Evolutionary conservation across 2,888 invertebrate genomes (phyloP).

Genomic region (Hemicrepidius hirtus): DNA sequence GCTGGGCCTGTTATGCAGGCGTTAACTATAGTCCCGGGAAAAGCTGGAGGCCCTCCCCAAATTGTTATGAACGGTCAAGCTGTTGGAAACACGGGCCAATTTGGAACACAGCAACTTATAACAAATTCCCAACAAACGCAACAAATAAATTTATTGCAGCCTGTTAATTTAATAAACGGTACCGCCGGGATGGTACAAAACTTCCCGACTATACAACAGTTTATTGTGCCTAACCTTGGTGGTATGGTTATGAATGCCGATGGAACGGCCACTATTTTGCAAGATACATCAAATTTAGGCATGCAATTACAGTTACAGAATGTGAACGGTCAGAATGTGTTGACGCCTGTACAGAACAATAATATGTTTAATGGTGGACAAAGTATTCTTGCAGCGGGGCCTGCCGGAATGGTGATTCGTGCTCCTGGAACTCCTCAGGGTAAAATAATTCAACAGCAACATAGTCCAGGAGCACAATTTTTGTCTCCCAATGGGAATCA

Average conservation of each 20-base stretch:
- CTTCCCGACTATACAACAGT: conserved; percentile 87
- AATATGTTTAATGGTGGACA: conserved; percentile 79
- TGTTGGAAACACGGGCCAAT: conserved; percentile 75
- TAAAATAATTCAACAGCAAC: conserved; percentile 80
- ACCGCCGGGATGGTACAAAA: conserved; percentile 82
- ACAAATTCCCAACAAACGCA: conserved; percentile 73
- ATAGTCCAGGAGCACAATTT: conserved; percentile 82
- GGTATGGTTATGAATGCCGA: conserved; percentile 90
- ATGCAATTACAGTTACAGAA: conserved; percentile 87
- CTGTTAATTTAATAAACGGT: conserved; percentile 86
- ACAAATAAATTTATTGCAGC: conserved; percentile 86
- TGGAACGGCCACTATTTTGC: conserved; percentile 80
- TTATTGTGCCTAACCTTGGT: conserved; percentile 86
- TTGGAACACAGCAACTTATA: conserved; percentile 81
- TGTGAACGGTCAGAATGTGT: conserved; percentile 84
- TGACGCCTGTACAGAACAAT: conserved; percentile 82
- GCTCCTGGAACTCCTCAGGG: conserved; percentile 82
- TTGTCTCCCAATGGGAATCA: conserved; percentile 84
- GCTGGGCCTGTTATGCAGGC: conserved; percentile 84
- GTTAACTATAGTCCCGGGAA: conserved; percentile 85
- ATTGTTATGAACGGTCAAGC: conserved; percentile 85
- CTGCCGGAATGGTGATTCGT: conserved; percentile 86
- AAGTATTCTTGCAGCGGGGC: conserved; percentile 80
- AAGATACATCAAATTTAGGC: conserved; percentile 81
- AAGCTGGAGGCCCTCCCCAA: conserved; percentile 82